These are phyloP conservation scores for Lacerta agilis DNA, from an alignment of 2,797 vertebrate species.

Conservation along the genomic window DNA sequence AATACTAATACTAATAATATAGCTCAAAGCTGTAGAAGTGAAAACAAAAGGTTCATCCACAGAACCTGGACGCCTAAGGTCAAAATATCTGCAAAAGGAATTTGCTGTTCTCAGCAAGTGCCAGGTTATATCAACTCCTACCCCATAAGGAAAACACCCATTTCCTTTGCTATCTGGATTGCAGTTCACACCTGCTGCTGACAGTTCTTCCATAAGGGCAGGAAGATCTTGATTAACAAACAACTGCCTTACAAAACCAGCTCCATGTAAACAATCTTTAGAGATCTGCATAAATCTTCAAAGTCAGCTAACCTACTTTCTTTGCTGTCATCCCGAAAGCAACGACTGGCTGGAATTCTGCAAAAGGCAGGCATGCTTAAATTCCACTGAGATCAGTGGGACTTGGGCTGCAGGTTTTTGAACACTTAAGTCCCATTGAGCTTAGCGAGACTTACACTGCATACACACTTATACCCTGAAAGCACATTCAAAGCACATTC, in stretches of 20 bases:
- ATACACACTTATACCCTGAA: too few species aligned
- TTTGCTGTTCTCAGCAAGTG: background rate
- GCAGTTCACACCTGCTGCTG: background rate
- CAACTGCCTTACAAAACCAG: background rate
- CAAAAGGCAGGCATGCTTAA: background rate
- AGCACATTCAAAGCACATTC: too few species aligned
- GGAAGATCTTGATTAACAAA: constrained; percentile 11
- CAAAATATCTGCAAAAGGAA: background rate
- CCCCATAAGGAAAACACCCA: background rate
- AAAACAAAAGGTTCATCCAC: background rate
- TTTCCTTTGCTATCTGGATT: background rate
- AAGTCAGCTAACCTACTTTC: background rate
- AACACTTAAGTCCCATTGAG: background rate
- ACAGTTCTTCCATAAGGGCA: background rate
- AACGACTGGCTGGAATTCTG: background rate
- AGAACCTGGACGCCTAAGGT: background rate
- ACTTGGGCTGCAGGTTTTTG: background rate
- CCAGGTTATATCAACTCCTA: background rate
- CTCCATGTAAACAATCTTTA: background rate
- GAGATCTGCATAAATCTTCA: background rate
- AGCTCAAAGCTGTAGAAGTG: background rate
- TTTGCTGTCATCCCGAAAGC: background rate
- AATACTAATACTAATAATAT: background rate
- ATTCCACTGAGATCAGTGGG: background rate
- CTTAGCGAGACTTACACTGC: background rate